Evolutionary conservation across 2,113 vertebrate species (phyloP).

Genomic region (Eidolon helvum): DNA sequence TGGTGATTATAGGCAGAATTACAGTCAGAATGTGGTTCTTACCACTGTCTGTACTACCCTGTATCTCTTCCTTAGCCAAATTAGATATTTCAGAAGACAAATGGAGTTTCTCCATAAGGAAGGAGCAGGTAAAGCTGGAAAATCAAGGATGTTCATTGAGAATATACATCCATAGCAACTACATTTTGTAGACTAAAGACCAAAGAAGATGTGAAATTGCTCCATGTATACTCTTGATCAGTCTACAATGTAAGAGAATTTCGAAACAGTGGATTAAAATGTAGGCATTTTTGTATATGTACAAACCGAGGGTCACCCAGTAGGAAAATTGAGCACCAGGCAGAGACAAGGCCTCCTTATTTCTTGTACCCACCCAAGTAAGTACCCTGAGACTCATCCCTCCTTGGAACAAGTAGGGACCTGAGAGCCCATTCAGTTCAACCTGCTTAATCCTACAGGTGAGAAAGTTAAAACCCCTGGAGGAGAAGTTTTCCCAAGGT

Average conservation of each 20-base stretch:
- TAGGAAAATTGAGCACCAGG: neutral
- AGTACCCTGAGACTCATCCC: neutral
- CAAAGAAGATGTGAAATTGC: neutral
- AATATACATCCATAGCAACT: neutral
- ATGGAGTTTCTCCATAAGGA: neutral
- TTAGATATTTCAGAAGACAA: neutral
- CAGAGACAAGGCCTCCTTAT: neutral
- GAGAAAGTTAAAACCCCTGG: neutral
- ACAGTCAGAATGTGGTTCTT: neutral
- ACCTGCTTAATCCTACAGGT: neutral
- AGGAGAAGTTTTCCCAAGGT: neutral
- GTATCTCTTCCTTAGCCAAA: neutral
- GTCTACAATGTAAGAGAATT: neutral
- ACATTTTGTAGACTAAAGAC: neutral
- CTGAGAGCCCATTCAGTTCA: neutral
- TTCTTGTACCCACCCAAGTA: neutral
- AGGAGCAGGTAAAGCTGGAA: neutral
- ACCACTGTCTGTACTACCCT: rapidly evolving
- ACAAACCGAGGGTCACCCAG: neutral
- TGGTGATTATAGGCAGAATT: neutral
- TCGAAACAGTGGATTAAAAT: neutral
- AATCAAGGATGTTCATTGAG: neutral
- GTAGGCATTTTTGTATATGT: neutral
- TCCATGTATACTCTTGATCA: neutral
- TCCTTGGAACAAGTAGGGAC: neutral